Conservation (phyloP, 1,140 invertebrate genomes). For the Rhizoglyphus robini region DNA sequence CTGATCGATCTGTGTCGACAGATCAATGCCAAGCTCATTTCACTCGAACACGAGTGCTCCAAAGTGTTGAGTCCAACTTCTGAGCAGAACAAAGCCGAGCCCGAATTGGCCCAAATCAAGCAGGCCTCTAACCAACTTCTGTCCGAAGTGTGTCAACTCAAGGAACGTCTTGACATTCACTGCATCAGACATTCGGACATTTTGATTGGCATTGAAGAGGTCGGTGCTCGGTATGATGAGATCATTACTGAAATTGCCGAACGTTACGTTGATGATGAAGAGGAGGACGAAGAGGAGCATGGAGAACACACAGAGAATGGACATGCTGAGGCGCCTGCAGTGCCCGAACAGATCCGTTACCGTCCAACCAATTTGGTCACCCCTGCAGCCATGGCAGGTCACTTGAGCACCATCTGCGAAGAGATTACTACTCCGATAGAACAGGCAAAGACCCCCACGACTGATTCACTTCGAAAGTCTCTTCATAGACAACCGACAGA, state of each 20-base stretch:
- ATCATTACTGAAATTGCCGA: slow-evolving; percentile 2
- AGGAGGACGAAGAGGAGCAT: not conserved
- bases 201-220: slow-evolving; percentile 12
- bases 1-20: not conserved
- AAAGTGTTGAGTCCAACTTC: not conserved
- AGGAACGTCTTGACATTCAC: not conserved
- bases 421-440: not conserved
- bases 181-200: slow-evolving; percentile 6
- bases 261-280: not conserved
- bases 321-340: not conserved
- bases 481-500: too few relatives aligned
- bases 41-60: not conserved
- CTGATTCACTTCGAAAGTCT: too few relatives aligned
- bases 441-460: too few relatives aligned
- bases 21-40: not conserved
- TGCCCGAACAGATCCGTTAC: not conserved
- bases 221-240: slow-evolving; percentile 7
- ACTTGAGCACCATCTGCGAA: not conserved
- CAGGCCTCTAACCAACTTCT: too few relatives aligned
- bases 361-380: not conserved
- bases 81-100: not conserved
- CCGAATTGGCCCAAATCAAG: too few relatives aligned
- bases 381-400: not conserved
- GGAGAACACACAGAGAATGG: not conserved
- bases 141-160: not conserved